Conservation (phyloP, 2,113 vertebrate genomes). For the Cyphomyrus discorhynchus region DNA sequence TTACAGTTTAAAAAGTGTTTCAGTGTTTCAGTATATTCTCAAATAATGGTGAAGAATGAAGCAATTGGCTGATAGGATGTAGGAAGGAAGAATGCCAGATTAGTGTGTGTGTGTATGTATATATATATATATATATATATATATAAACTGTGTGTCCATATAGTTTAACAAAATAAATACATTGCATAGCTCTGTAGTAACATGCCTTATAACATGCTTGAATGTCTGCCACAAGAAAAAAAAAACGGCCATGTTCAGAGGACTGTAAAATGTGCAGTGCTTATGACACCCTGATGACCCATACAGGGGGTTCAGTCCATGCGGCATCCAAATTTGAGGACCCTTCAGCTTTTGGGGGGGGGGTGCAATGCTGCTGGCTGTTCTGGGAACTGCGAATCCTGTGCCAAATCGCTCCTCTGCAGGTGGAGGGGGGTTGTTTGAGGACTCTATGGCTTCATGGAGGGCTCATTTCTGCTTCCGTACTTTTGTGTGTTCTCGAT, state of each 20-base stretch:
- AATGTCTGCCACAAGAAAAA: background rate
- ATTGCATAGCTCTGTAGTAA: background rate
- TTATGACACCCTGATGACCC: background rate
- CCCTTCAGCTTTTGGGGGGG: background rate
- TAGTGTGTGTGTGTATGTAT: background rate
- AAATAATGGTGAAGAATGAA: background rate
- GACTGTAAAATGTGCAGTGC: no score
- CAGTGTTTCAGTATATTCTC: background rate
- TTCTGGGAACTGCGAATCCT: background rate
- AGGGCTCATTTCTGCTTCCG: background rate
- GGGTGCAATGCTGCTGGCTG: background rate
- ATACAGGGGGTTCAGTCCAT: background rate
- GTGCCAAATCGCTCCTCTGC: background rate
- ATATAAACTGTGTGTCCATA: background rate
- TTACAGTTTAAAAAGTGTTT: background rate
- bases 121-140: no score
- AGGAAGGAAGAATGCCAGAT: background rate
- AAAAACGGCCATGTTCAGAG: background rate
- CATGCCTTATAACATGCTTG: background rate
- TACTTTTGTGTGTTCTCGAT: background rate
- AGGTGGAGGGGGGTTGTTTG: background rate
- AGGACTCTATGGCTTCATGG: background rate
- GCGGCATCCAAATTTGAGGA: background rate
- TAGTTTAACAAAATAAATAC: background rate
- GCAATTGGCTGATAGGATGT: background rate